Percentiles rank a stretch among this genome's conserved stretches.
Evolutionary conservation across 2,888 invertebrate genomes (phyloP).

Genomic region (Archaeoteleia sp.): DNA sequence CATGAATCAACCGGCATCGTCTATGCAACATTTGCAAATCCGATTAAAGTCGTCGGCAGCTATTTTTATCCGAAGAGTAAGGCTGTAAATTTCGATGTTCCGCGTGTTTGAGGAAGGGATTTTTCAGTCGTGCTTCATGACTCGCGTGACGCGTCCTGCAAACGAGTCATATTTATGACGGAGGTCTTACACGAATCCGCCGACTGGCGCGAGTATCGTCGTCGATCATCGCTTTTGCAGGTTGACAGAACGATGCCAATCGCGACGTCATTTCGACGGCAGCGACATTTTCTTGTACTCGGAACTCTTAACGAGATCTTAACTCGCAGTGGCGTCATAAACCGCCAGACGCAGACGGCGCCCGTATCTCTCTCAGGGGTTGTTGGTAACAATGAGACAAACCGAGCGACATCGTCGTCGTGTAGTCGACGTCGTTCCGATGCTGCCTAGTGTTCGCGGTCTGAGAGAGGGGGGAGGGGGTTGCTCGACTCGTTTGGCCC

Average conservation of each 20-base stretch:
- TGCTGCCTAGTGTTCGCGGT: conserved; percentile 35
- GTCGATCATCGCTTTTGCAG: too few species aligned
- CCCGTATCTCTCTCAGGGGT: conserved; percentile 60
- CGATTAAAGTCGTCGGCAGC: conserved; percentile 53
- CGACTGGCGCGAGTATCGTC: too few species aligned
- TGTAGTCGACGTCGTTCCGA: conserved; percentile 40
- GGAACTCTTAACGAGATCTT: conserved; percentile 67
- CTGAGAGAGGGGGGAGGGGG: conserved; percentile 38
- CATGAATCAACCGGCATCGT: too few species aligned
- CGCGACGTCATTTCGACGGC: conserved; percentile 21
- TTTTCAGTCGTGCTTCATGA: conserved; percentile 68
- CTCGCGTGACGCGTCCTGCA: conserved; percentile 52
- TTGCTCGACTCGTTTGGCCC: conserved; percentile 24
- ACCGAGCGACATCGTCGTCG: conserved; percentile 54
- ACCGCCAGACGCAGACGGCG: conserved; percentile 67
- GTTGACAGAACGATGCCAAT: too few species aligned
- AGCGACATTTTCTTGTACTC: conserved; percentile 42
- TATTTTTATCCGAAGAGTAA: conserved; percentile 65
- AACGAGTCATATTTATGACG: conserved; percentile 53
- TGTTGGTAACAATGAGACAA: conserved; percentile 70
- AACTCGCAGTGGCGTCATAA: conserved; percentile 69
- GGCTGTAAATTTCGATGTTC: conserved; percentile 69
- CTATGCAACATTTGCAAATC: conserved; percentile 55
- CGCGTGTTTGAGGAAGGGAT: conserved; percentile 70
- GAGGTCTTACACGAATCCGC: conserved; percentile 28